Evolutionary conservation across 2,888 invertebrate genomes (phyloP).

Genomic region (Oscheius myriophilus): DNA sequence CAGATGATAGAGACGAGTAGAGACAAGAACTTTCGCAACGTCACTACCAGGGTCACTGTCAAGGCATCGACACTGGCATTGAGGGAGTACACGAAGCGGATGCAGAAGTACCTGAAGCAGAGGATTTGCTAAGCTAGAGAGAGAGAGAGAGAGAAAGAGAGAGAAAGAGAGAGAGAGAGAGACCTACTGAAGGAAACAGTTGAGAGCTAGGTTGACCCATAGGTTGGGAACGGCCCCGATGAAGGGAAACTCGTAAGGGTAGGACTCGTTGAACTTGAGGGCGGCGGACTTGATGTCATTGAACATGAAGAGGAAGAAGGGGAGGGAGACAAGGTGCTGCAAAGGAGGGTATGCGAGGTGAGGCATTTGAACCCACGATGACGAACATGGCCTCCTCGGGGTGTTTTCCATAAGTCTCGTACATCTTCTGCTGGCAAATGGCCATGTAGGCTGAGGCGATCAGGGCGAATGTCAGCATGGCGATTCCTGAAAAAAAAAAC

Average conservation of each 20-base stretch:
- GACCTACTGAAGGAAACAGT: conserved; percentile 62
- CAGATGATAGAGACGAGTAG: conserved; percentile 91
- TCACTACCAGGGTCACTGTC: conserved; percentile 93
- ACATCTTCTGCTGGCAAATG: conserved; percentile 74
- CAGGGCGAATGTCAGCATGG: conserved; percentile 84
- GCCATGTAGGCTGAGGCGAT: conserved; percentile 85
- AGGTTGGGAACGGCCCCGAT: conserved; percentile 44
- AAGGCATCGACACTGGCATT: conserved; percentile 82
- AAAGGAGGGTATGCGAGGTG: conserved; percentile 3
- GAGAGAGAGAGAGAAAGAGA: neutral
- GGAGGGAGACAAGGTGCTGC: conserved; percentile 87
- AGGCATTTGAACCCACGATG: conserved; percentile 70
- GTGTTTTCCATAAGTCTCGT: conserved; percentile 83
- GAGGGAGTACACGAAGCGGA: conserved; percentile 90
- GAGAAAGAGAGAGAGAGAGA: neutral
- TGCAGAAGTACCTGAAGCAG: conserved; percentile 82
- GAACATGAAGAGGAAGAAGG: conserved; percentile 85
- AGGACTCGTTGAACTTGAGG: conserved; percentile 77
- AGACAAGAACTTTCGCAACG: conserved; percentile 92
- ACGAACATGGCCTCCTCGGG: conserved; percentile 78
- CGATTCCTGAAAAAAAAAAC: conserved; percentile 42
- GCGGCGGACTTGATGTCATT: conserved; percentile 83
- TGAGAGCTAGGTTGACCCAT: conserved; percentile 62
- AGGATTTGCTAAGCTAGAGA: neutral
- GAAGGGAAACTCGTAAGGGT: conserved; percentile 20